Conservation (phyloP, 2,113 vertebrate genomes). For the Mormoops blainvillei region DNA sequence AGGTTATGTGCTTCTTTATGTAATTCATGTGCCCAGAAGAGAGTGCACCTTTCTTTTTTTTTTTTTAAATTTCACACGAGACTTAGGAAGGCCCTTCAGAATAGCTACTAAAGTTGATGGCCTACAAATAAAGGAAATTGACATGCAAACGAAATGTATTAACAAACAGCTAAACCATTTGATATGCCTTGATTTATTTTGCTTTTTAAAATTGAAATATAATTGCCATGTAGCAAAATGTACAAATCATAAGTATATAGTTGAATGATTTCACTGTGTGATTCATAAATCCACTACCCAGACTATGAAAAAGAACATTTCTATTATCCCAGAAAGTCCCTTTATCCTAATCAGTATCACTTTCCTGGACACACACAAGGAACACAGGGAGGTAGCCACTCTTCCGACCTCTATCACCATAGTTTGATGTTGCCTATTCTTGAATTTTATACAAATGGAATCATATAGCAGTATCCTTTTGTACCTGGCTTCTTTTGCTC, state of each 20-base stretch:
- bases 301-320: slow-evolving; percentile 6
- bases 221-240: background rate
- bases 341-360: background rate
- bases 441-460: slow-evolving; percentile 3
- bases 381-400: background rate
- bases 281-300: background rate
- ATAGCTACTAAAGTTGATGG: background rate
- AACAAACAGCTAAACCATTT: background rate
- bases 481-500: background rate
- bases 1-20: background rate
- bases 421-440: slow-evolving; percentile 11
- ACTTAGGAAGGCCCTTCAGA: background rate
- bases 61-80: background rate
- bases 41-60: background rate
- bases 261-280: background rate
- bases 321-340: background rate
- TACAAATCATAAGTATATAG: background rate
- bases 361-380: background rate
- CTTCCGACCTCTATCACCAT: background rate
- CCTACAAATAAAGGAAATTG: background rate
- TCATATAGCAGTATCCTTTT: background rate
- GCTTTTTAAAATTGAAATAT: slow-evolving; percentile 3
- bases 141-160: background rate
- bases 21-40: background rate
- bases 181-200: background rate